phyloP scores from a whole-genome alignment of 2,888 invertebrate genomes.

The Adelognathus sp. region DNA sequence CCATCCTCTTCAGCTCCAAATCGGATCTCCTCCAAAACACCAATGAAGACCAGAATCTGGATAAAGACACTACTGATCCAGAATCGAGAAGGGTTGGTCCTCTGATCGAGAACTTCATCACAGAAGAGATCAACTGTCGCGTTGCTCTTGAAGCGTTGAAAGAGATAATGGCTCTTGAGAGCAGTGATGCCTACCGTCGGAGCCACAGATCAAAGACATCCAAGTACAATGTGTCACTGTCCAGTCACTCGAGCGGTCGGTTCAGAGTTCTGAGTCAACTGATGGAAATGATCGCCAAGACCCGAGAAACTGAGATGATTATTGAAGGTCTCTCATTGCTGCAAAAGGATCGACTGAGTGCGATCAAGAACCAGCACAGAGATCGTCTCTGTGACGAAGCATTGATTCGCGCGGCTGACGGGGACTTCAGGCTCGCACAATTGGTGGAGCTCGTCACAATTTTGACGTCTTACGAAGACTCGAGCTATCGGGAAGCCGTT shows the following conservation, averaged over 20 bases:
- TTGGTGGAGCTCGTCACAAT: slow-evolving; percentile 84
- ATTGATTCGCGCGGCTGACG: slow-evolving; percentile 84
- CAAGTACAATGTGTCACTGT: not conserved
- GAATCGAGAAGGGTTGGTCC: slow-evolving; percentile 77
- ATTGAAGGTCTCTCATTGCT: slow-evolving; percentile 80
- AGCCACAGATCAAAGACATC: not conserved
- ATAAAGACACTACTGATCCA: slow-evolving; percentile 69
- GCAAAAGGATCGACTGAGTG: slow-evolving; percentile 74
- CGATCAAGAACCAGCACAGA: slow-evolving; percentile 73
- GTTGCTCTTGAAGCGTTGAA: slow-evolving; percentile 81
- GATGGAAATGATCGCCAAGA: slow-evolving; percentile 81
- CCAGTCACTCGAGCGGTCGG: slow-evolving; percentile 59
- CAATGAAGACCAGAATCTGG: slow-evolving; percentile 72
- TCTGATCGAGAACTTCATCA: slow-evolving; percentile 80
- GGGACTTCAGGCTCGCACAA: slow-evolving; percentile 83
- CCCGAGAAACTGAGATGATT: slow-evolving; percentile 78
- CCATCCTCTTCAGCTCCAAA: slow-evolving; percentile 69
- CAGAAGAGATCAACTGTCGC: slow-evolving; percentile 81
- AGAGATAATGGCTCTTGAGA: slow-evolving; percentile 81
- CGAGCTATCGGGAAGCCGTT: slow-evolving; percentile 82
- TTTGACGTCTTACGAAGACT: slow-evolving; percentile 82
- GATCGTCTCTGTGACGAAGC: slow-evolving; percentile 85
- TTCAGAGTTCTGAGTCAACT: slow-evolving; percentile 80
- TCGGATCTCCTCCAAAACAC: slow-evolving; percentile 62
- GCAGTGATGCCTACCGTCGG: slow-evolving; percentile 59